Evolutionary conservation across 2,797 vertebrate species (phyloP).

Genomic region (Cuniculus paca): DNA sequence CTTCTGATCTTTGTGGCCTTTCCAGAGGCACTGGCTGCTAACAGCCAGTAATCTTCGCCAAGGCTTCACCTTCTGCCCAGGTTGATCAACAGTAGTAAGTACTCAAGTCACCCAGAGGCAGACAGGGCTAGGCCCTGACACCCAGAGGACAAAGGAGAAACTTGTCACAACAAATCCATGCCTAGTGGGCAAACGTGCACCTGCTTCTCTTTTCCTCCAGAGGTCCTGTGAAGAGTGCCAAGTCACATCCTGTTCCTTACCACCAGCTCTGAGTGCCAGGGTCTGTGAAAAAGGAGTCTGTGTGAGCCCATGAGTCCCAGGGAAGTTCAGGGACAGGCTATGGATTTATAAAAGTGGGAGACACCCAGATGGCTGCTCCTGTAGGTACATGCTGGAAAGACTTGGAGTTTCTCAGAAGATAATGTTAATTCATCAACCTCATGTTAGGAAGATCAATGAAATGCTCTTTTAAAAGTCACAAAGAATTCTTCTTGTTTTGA

Average conservation of each 20-base stretch:
- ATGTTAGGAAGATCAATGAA: not conserved
- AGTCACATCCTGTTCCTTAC: fast-evolving
- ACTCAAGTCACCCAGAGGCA: not conserved
- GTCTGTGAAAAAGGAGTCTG: not conserved
- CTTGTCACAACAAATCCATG: not conserved
- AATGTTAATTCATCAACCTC: not conserved
- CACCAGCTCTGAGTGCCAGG: not conserved
- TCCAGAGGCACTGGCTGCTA: not conserved
- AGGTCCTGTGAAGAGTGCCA: not conserved
- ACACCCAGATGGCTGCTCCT: not conserved
- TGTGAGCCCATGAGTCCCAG: no score
- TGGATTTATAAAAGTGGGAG: not conserved
- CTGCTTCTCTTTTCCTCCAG: not conserved
- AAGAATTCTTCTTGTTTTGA: not conserved
- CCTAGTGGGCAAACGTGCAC: not conserved
- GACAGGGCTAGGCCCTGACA: not conserved
- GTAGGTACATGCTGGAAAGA: no score
- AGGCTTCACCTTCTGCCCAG: not conserved
- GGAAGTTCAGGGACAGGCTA: not conserved
- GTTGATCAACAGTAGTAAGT: not conserved
- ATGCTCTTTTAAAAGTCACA: not conserved
- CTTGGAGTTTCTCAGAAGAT: not conserved
- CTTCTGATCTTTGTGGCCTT: not conserved
- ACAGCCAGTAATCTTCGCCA: no score
- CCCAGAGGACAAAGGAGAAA: not conserved